phyloP scores from a whole-genome alignment of 2,888 invertebrate species.

The Unio delphinus region DNA sequence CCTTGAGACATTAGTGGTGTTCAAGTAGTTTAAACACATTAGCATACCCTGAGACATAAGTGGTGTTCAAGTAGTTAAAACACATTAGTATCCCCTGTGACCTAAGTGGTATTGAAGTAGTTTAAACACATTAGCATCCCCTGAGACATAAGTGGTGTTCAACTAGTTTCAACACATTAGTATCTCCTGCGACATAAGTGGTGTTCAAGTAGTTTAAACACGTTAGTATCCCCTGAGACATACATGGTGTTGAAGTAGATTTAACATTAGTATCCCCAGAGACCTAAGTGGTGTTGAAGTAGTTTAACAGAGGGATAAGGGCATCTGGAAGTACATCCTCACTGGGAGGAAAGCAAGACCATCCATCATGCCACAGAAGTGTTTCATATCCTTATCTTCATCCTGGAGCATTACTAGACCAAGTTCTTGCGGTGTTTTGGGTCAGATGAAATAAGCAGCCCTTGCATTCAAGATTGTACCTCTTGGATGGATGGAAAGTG shows the following conservation, averaged over 20 bases:
- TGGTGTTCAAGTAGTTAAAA: slow-evolving; percentile 4
- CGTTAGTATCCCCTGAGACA: no score
- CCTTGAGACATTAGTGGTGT: background rate
- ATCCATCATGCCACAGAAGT: slow-evolving; percentile 9
- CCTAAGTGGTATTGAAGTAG: slow-evolving; percentile 5
- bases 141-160: background rate
- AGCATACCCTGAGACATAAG: background rate
- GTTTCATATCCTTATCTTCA: background rate
- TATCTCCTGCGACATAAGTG: no score
- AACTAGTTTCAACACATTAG: background rate
- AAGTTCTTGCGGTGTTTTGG: slow-evolving; percentile 4
- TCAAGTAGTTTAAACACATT: slow-evolving; percentile 2
- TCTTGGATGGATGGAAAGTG: no score
- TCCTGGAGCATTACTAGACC: background rate
- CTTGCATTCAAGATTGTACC: no score
- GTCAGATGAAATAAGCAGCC: slow-evolving; percentile 5
- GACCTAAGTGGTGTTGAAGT: slow-evolving; percentile 2
- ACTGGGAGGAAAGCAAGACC: slow-evolving; percentile 1
- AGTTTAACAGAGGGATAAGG: slow-evolving; percentile 1
- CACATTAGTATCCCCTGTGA: background rate
- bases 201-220: no score
- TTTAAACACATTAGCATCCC: background rate
- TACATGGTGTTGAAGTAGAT: no score
- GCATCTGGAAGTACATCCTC: background rate
- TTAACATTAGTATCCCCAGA: background rate